Percentiles rank a stretch among this genome's conserved stretches.
These are phyloP conservation scores for Chrysaora quinquecirrha DNA, from an alignment of 30 jellyfish, hydroid and myxozoan species.

Conservation along the genomic window DNA sequence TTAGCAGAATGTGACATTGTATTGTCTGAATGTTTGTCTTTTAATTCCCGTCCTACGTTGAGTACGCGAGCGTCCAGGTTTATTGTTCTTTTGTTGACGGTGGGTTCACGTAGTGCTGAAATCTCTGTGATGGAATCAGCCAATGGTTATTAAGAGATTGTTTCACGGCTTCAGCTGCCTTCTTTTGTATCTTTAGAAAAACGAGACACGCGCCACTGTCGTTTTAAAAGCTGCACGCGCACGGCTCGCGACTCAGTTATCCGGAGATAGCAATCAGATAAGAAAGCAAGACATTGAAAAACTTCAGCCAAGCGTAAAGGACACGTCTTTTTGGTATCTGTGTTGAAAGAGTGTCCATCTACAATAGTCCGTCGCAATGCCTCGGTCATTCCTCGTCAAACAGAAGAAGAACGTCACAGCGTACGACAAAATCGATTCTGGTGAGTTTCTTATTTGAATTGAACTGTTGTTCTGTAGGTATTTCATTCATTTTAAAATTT, in stretches of 20 bases:
- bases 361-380: too few relatives aligned
- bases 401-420: conserved; percentile 26
- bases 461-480: background rate
- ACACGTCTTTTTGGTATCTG: background rate
- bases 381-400: conserved; percentile 78
- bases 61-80: conserved; percentile 55
- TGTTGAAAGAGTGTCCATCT: too few relatives aligned
- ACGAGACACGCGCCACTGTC: conserved; percentile 73
- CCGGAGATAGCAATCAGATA: conserved; percentile 50
- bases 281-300: background rate
- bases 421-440: conserved; percentile 21
- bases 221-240: conserved; percentile 78
- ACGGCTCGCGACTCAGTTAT: conserved; percentile 81
- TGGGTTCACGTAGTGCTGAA: conserved; percentile 58
- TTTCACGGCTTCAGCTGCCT: conserved; percentile 63
- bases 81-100: conserved; percentile 64
- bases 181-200: conserved; percentile 61
- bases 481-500: too few relatives aligned
- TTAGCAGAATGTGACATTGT: too few relatives aligned
- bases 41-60: conserved; percentile 45
- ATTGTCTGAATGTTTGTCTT: too few relatives aligned
- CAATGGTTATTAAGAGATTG: conserved; percentile 46
- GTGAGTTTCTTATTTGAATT: conserved; percentile 9
- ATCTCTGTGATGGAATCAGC: conserved; percentile 21
- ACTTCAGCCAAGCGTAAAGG: conserved; percentile 48